phyloP scores from a whole-genome alignment of 2,797 vertebrate genomes.

The Simalia tracyae region DNA sequence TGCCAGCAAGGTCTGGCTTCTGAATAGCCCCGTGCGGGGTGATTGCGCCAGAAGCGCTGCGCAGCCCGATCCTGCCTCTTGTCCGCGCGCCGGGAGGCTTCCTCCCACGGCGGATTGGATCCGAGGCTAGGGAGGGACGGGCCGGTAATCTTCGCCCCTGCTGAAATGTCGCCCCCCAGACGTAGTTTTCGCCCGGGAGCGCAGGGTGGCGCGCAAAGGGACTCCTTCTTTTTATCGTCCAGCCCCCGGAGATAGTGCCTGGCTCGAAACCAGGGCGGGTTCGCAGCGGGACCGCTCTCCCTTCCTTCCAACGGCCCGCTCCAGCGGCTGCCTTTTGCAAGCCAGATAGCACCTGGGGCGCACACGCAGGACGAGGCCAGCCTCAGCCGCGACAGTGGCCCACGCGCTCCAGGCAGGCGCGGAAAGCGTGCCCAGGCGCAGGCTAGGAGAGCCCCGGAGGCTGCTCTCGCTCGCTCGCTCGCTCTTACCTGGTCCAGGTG shows the following conservation, averaged over 20 bases:
- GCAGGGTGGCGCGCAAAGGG: not conserved
- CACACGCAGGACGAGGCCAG: not conserved
- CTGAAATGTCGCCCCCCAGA: not conserved
- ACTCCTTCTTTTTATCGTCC: not conserved
- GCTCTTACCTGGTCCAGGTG: constrained; percentile 85
- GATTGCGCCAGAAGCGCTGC: not conserved
- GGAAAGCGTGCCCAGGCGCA: not conserved
- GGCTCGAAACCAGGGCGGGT: not conserved
- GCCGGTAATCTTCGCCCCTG: not conserved
- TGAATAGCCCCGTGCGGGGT: too few species aligned
- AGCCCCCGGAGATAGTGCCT: not conserved
- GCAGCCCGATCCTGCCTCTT: not conserved
- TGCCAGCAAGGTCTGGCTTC: not conserved
- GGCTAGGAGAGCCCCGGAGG: not conserved
- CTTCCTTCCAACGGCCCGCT: too few species aligned
- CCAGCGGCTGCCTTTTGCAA: not conserved
- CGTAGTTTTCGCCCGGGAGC: not conserved
- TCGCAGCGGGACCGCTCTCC: not conserved
- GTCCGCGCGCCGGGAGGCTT: not conserved
- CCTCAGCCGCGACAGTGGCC: not conserved
- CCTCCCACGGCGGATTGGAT: not conserved
- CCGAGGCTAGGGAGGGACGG: not conserved
- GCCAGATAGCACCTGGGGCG: not conserved
- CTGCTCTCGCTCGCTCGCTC: not conserved
- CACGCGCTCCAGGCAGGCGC: not conserved